Conservation (phyloP, 35 echinoderm and acorn worm genomes). For the Ptychodera flava region DNA sequence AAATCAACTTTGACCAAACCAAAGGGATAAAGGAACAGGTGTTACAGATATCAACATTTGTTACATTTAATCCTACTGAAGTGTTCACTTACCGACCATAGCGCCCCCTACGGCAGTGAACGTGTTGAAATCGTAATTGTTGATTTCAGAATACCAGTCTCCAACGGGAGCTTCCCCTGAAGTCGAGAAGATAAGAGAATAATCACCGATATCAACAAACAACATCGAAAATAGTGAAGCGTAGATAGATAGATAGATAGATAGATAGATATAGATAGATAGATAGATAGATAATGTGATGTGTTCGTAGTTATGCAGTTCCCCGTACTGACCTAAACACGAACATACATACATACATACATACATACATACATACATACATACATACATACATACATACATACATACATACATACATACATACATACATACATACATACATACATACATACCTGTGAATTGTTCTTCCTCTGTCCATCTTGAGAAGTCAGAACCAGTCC, state of each 20-base stretch:
- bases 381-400: background rate
- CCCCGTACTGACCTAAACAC: background rate
- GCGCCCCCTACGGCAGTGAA: background rate
- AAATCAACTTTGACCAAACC: too few relatives aligned
- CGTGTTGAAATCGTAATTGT: background rate
- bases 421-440: slow-evolving; percentile 2
- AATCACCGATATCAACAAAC: too few relatives aligned
- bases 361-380: slow-evolving; percentile 2
- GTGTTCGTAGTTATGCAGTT: too few relatives aligned
- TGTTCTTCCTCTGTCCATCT: background rate
- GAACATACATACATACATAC: background rate
- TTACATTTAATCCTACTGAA: background rate
- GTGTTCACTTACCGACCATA: background rate
- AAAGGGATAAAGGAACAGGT: too few relatives aligned
- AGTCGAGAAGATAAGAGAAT: too few relatives aligned
- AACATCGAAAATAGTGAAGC: too few relatives aligned
- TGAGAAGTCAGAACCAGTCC: background rate
- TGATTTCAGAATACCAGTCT: background rate
- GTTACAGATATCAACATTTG: too few relatives aligned
- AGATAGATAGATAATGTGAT: too few relatives aligned
- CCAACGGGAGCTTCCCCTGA: background rate
- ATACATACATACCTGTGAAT: background rate
- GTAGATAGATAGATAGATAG: too few relatives aligned
- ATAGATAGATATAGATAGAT: too few relatives aligned
- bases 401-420: background rate